phyloP scores from a whole-genome alignment of 2,113 vertebrate species.

The Stigmatopora argus region DNA sequence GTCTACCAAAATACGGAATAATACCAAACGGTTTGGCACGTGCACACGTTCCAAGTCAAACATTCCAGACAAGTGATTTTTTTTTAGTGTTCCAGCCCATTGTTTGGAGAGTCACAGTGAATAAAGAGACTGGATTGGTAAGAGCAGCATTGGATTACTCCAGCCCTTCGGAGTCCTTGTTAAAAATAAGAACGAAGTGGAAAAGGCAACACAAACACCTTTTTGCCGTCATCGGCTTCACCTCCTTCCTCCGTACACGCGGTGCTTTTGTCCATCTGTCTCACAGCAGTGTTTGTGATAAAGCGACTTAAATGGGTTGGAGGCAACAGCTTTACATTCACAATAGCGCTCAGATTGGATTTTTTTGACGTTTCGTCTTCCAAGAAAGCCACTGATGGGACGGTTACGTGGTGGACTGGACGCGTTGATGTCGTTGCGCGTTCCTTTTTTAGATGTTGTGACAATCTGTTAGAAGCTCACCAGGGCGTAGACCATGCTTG shows the following conservation, averaged over 20 bases:
- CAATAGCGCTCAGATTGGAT: constrained; percentile 38
- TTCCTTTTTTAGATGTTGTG: constrained; percentile 24
- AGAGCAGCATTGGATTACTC: constrained; percentile 64
- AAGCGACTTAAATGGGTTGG: constrained; percentile 20
- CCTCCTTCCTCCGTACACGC: constrained; percentile 19
- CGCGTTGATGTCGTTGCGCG: constrained; percentile 19
- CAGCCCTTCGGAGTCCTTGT: constrained; percentile 67
- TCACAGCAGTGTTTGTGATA: constrained; percentile 21
- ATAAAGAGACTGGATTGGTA: constrained; percentile 50
- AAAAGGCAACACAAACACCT: constrained; percentile 58
- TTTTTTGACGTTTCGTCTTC: constrained; percentile 21
- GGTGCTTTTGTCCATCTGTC: constrained; percentile 17
- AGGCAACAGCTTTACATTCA: constrained; percentile 46
- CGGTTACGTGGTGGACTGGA: constrained; percentile 24
- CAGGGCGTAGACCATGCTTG: constrained; percentile 75
- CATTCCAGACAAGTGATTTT: constrained; percentile 34
- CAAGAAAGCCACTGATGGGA: constrained; percentile 31
- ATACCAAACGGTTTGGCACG: constrained; percentile 19
- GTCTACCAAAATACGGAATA: constrained; percentile 25
- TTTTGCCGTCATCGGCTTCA: constrained; percentile 22
- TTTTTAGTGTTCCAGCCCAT: constrained; percentile 34
- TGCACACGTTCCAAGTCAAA: constrained; percentile 30
- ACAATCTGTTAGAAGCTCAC: constrained; percentile 71
- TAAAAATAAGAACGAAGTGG: constrained; percentile 33
- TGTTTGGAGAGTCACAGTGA: constrained; percentile 61